Evolutionary conservation across 2,113 vertebrate genomes (phyloP), one percentile per base, ranked within the genome.

Genomic region (Pelecanoides urinatrix): DNA sequence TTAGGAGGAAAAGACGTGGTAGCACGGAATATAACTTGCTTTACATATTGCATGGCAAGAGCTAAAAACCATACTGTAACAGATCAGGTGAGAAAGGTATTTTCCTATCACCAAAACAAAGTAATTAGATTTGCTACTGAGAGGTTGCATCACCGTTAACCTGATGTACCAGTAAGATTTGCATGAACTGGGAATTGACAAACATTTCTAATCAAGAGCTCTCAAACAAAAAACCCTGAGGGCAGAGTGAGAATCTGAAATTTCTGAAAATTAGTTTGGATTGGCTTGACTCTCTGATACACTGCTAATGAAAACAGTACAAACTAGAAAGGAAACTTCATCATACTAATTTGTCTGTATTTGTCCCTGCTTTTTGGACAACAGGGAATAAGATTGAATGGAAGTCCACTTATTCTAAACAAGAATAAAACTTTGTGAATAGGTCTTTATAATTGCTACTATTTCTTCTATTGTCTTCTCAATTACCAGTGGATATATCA

Each of bases 11-110:
- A 70, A 65, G 32, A 62, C 86, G 27, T 13, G 10, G 32, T 22
- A 75, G 14, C n/a, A 89, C 0, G 0, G 25, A 52, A 16, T 14
- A 11, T 21, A 23, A 25, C 8, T 55, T 86, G 56, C 34, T 86
- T 82, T 62, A 82, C 10, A 71, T 75, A 71, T 3, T 49, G 53
- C 44, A 86, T 13, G 36, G n/a, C 2, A 14, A 86, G 18, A 91
- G 32, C 44, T 73, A 76, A 70, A 80, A 75, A 68, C 4, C 19
- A 34, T 7, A 55, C 25, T 27, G 16, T 50, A 82, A 63, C 16
- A 55, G 11, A 72, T 59, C 16, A 76, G 71, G 14, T 22, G 30
- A 72, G 27, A 91, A 88, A n/a, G 45, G 11, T 21, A 63, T 25
- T 45, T 9, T 56, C 34, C 36, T 47, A 34, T 50, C 20, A 67